Percentiles rank a stretch among this genome's conserved stretches.
These are phyloP conservation scores for Ochropacha duplaris DNA, from an alignment of 2,888 invertebrate genomes.

Conservation along the genomic window DNA sequence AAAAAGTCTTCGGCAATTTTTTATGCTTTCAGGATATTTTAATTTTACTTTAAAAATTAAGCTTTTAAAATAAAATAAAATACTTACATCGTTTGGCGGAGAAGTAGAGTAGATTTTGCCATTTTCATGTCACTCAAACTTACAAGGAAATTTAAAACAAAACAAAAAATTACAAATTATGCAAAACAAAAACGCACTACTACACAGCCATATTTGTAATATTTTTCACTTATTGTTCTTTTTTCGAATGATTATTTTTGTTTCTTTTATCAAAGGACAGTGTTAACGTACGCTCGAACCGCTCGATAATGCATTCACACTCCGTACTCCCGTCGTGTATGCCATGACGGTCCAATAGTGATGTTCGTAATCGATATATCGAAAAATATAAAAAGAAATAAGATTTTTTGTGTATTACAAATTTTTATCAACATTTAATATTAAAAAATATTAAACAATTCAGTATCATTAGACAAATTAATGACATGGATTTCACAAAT, in stretches of 20 bases:
- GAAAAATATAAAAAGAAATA: too few relatives aligned
- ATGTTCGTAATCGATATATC: constrained; percentile 28
- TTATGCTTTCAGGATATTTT: too few relatives aligned
- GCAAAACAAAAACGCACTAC: constrained; percentile 16
- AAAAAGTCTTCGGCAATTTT: too few relatives aligned
- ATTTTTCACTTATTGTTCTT: constrained; percentile 2
- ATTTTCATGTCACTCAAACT: constrained; percentile 32
- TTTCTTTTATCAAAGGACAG: constrained; percentile 24
- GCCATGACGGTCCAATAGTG: constrained; percentile 44
- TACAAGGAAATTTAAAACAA: constrained; percentile 11
- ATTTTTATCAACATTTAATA: too few relatives aligned
- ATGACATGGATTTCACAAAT: too few relatives aligned
- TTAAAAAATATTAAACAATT: too few relatives aligned
- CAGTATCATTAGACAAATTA: too few relatives aligned
- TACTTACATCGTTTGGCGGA: constrained; percentile 58
- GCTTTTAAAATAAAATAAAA: constrained; percentile 11
- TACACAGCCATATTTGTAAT: constrained; percentile 27
- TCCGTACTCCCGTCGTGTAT: constrained; percentile 42
- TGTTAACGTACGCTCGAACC: constrained; percentile 35
- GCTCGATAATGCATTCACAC: constrained; percentile 53
- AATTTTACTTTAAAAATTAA: background rate
- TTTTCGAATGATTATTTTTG: constrained; percentile 11
- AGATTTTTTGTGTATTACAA: too few relatives aligned
- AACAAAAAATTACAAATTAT: constrained; percentile 13
- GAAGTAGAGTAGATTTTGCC: constrained; percentile 47